Base-by-base conservation (phyloP, 2,113 vertebrate species). In the Nothobranchius kuhntae region DNA sequence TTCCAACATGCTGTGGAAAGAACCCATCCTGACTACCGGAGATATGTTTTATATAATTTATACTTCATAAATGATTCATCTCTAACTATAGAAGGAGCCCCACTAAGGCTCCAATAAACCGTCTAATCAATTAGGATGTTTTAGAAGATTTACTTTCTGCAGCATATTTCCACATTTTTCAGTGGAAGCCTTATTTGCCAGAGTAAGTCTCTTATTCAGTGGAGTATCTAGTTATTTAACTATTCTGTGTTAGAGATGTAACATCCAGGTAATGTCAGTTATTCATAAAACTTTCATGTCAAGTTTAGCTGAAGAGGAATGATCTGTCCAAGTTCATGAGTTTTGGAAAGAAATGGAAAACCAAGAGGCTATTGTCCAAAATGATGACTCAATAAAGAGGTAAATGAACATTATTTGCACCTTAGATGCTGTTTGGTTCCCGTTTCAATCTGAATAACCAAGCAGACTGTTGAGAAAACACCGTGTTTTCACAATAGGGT, bases 31-130 rank as follows among this genome's bases (percentile, higher is more conserved):
- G 53, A 66, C 45, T 15, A 10, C 30, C 2, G 1, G 58, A 63
- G 71, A 65, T 12, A 1, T 13, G 17, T 2, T 48, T 47, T 85
- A 26, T 73, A 70, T 79, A 54, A 81, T 81, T 85, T 30, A 79
- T 72, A 21, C 30, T 15, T 65, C 52, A 72, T 77, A 30, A 53
- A 78, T 70, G 38, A 40, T 40, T 40, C 38, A 40, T 40, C 38
- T 40, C 38, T 40, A 40, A 9, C 38, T 40, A 40, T 8, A 40
- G 6, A 40, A 40, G 38, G 38, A 7, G 6, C 38, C 38, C 36
- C 36, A 38, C 36, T 3, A 40, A 40, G 38, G 38, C 3, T 3
- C 38, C 38, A 6, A 40, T 9, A 40, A 40, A 8, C 38, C 38
- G 38, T 40, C 38, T 40, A 40, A 40, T 9, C 38, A 40, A 4